A percentile compares a stretch with the other conserved stretches of the same genome.
Conservation (phyloP, 1,140 invertebrate species). For the Arion vulgaris region DNA sequence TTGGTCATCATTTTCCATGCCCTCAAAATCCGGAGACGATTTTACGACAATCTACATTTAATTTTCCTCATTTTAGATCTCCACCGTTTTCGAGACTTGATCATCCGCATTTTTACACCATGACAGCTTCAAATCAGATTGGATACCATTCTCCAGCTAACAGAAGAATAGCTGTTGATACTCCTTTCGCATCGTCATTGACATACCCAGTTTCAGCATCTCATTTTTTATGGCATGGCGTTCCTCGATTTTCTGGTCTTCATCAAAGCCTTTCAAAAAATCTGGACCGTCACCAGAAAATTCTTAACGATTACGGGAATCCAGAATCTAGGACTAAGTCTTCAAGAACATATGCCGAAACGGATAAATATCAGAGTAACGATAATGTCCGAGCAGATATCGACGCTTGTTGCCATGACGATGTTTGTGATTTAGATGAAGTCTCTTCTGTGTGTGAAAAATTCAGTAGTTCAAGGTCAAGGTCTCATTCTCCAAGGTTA, state of each 20-base stretch:
- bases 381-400: neutral
- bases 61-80: neutral
- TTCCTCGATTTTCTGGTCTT: neutral
- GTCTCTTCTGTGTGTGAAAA: neutral
- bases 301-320: neutral
- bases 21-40: neutral
- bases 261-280: neutral
- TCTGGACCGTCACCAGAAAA: neutral
- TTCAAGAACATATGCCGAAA: neutral
- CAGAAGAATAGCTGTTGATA: neutral
- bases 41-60: neutral
- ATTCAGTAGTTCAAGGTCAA: neutral
- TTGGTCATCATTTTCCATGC: neutral
- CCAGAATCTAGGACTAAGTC: neutral
- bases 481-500: slow-evolving; percentile 3
- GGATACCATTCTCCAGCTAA: neutral
- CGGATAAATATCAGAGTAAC: neutral
- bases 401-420: neutral
- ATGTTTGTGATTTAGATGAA: neutral
- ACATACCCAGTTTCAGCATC: neutral
- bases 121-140: neutral
- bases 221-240: neutral
- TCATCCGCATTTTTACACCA: neutral
- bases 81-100: neutral
- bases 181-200: neutral